phyloP scores from a whole-genome alignment of 2,113 vertebrate species.

The Gasterosteus nipponicus region DNA sequence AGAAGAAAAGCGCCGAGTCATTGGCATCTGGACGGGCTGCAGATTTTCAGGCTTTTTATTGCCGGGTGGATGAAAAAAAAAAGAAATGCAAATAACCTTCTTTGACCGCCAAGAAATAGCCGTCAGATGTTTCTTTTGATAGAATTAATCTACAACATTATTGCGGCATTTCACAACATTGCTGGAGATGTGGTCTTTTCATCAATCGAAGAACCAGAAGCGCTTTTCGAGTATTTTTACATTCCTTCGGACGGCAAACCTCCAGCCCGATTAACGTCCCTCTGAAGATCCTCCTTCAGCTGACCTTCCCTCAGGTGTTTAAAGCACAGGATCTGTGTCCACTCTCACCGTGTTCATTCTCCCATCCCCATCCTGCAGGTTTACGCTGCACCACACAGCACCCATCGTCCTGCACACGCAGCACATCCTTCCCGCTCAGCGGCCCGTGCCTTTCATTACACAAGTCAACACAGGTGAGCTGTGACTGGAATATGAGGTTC shows the following conservation, averaged over 20 bases:
- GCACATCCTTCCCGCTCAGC: no score
- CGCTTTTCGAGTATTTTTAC: not conserved
- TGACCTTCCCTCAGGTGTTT: not conserved
- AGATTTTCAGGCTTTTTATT: not conserved
- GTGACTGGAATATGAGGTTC: conserved; percentile 49
- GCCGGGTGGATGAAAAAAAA: not conserved
- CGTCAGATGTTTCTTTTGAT: not conserved
- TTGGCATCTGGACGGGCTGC: no score
- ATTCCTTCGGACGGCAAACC: not conserved
- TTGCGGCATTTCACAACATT: not conserved
- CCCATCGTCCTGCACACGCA: no score
- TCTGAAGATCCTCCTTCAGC: not conserved
- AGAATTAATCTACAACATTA: not conserved
- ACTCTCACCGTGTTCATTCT: no score
- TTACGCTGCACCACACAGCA: no score
- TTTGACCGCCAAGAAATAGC: not conserved
- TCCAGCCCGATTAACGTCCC: not conserved
- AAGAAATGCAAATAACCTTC: not conserved
- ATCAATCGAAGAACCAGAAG: not conserved
- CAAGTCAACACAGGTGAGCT: conserved; percentile 55
- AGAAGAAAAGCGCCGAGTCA: no score
- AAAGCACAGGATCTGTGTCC: not conserved
- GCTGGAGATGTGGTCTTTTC: not conserved
- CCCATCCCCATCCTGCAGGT: no score
- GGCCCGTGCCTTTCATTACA: conserved; percentile 30